Conservation (phyloP, 2,113 vertebrate species). For the Brienomyrus longianalis region DNA sequence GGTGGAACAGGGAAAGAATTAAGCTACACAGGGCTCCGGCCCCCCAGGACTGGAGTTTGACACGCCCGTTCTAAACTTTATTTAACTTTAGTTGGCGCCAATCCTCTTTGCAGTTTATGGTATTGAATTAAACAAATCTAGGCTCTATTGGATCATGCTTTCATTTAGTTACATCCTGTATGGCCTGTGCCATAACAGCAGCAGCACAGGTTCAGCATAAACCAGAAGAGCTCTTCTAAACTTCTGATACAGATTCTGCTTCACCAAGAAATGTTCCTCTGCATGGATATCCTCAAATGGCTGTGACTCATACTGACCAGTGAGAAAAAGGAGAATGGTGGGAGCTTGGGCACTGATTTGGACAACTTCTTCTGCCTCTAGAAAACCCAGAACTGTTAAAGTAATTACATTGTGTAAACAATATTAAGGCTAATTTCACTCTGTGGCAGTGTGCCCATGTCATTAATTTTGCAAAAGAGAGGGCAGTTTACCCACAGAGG, state of each 20-base stretch:
- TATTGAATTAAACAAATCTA: neutral
- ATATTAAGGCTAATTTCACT: conserved; percentile 16
- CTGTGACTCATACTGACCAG: neutral
- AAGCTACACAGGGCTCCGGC: no score
- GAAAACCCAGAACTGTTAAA: conserved; percentile 11
- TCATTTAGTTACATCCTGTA: neutral
- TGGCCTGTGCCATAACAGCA: neutral
- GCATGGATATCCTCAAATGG: neutral
- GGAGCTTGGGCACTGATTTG: neutral
- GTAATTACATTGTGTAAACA: conserved; percentile 17
- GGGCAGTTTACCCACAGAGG: conserved; percentile 16
- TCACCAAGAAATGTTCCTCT: neutral
- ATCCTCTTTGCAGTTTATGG: neutral
- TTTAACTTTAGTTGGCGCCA: neutral
- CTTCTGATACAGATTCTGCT: no score
- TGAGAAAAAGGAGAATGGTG: neutral
- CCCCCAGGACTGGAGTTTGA: no score
- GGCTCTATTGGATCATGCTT: neutral
- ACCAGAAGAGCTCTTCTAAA: neutral
- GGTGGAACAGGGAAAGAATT: no score
- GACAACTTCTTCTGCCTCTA: neutral
- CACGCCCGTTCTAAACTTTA: neutral
- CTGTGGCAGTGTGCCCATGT: neutral
- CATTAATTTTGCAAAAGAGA: conserved; percentile 15
- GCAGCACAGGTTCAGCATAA: neutral